phyloP scores from a whole-genome alignment of 2,888 invertebrate species.

The Embidobia sp. region DNA sequence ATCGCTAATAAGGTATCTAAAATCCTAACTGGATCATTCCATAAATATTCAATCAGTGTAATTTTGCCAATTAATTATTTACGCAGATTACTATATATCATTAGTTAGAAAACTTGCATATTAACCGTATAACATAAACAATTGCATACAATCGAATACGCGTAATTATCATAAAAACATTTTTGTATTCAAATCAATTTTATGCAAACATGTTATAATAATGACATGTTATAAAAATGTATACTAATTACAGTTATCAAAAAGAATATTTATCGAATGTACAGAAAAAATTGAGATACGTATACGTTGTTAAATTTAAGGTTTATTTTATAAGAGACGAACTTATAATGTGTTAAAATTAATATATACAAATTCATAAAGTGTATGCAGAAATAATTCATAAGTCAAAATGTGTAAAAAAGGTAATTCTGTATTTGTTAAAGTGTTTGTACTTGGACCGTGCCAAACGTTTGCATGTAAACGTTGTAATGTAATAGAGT shows the following conservation, averaged over 20 bases:
- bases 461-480: slow-evolving; percentile 1
- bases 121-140: slow-evolving; percentile 32
- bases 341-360: slow-evolving; percentile 38
- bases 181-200: not conserved
- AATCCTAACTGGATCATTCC: slow-evolving; percentile 15
- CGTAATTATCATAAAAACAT: slow-evolving; percentile 8
- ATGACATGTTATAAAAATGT: too few relatives aligned
- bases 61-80: slow-evolving; percentile 38
- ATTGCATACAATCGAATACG: slow-evolving; percentile 8
- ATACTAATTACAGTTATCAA: not conserved
- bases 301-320: too few relatives aligned
- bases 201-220: too few relatives aligned
- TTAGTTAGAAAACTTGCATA: slow-evolving; percentile 46
- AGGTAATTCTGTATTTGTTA: not conserved
- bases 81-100: slow-evolving; percentile 32
- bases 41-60: slow-evolving; percentile 42
- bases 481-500: too few relatives aligned
- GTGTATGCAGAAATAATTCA: not conserved
- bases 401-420: too few relatives aligned
- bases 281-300: slow-evolving; percentile 20
- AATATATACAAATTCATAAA: slow-evolving; percentile 16
- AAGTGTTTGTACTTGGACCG: slow-evolving; percentile 36
- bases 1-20: slow-evolving; percentile 12
- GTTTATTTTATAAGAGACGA: too few relatives aligned
- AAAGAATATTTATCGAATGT: slow-evolving; percentile 41